These are phyloP conservation scores for Anoplolepis gracilipes DNA, from an alignment of 1,140 invertebrate species.

Conservation along the genomic window DNA sequence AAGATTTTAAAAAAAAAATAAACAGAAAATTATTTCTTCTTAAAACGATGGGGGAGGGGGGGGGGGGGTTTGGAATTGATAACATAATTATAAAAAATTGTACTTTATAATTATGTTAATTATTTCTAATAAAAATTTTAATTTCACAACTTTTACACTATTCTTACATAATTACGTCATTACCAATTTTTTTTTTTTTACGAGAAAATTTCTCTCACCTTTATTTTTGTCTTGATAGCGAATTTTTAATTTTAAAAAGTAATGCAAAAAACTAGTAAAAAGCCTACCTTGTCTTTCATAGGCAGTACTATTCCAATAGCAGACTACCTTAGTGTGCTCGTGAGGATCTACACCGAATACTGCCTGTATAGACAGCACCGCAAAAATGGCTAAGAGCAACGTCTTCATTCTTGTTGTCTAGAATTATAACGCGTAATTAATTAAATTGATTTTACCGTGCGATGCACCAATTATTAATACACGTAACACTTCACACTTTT, in stretches of 20 bases:
- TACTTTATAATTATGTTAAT: neutral
- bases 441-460: neutral
- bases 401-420: conserved; percentile 72
- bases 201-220: neutral
- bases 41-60: neutral
- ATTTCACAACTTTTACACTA: neutral
- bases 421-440: conserved; percentile 15
- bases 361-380: conserved; percentile 64
- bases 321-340: conserved; percentile 85
- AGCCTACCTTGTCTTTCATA: conserved; percentile 83
- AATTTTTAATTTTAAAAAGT: neutral
- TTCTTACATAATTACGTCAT: neutral
- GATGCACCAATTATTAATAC: neutral
- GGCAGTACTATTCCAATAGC: conserved; percentile 86
- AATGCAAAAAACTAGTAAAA: no score
- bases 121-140: neutral
- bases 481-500: neutral
- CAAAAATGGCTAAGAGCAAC: conserved; percentile 68
- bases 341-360: conserved; percentile 70
- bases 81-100: neutral
- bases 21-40: neutral
- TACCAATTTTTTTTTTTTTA: neutral
- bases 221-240: neutral
- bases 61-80: neutral
- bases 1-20: neutral